Conservation (phyloP, 2,888 invertebrate genomes). For the Exocentrus adspersus region DNA sequence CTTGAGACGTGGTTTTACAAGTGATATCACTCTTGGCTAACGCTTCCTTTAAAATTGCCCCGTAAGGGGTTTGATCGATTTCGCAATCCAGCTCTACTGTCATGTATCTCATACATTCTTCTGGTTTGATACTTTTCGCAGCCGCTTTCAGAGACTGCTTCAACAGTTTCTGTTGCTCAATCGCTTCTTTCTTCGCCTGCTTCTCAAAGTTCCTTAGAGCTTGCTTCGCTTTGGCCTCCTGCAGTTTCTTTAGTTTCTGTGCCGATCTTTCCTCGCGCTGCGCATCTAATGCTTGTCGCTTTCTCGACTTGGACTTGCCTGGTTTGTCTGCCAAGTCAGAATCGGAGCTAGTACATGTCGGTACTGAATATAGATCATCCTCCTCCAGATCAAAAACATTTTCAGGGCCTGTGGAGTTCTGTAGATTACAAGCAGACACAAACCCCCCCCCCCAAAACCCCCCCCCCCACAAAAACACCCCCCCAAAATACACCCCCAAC, state of each 20-base stretch:
- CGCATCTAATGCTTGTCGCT: too few species aligned
- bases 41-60: conserved; percentile 50
- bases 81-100: conserved; percentile 54
- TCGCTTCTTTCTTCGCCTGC: conserved; percentile 33
- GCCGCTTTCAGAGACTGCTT: conserved; percentile 44
- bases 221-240: conserved; percentile 17
- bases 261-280: conserved; percentile 10
- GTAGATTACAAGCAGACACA: too few species aligned
- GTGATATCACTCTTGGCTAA: conserved; percentile 54
- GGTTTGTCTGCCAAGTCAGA: too few species aligned
- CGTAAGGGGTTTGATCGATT: conserved; percentile 49
- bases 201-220: conserved; percentile 24
- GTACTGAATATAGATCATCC: too few species aligned
- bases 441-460: too few species aligned
- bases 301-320: too few species aligned
- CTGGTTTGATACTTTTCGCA: conserved; percentile 52
- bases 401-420: too few species aligned
- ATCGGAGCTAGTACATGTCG: too few species aligned
- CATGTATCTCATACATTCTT: conserved; percentile 55
- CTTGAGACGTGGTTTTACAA: conserved; percentile 54
- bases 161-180: conserved; percentile 40
- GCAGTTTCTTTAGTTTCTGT: conserved; percentile 32
- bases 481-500: too few species aligned
- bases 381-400: too few species aligned
- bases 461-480: too few species aligned